Base-by-base conservation (phyloP, 2,113 vertebrate species). In the Hoplias malabaricus region DNA sequence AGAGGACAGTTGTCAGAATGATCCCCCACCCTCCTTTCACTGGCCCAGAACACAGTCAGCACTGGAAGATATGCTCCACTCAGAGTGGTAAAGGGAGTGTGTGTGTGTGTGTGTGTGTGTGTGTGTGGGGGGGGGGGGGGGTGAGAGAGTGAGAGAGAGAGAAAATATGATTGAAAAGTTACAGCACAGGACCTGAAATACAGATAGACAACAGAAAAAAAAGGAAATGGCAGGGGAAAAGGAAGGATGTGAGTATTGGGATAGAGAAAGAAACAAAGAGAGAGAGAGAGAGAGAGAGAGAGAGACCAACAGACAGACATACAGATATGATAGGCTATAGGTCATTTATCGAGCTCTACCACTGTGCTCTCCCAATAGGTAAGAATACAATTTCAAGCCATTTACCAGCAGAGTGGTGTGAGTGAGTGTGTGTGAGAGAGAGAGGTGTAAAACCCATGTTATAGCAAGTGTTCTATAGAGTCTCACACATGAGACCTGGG, bases 1-100 rank as follows among this genome's bases (percentile, higher is more conserved):
- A 34, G 46, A 33, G 62, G 54, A 68, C 31, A 69, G 34, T 43
- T 67, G 74, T 76, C 31, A 67, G 67, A 54, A 36, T 62, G 46
- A 56, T 76, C 61, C 16, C 36, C 2, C 23, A 11, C n/a, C 68
- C 25, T 79, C 25, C 21, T 59, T 23, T 46, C 31, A 8, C 53
- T n/a, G 23, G 23, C 27, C 38, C 38, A 29, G 42, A 75, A 46
- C 40, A 54, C 27, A 59, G 38, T 48, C 36, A 61, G 38, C 53
- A 33, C 29, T 46, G 57, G 62, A 43, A 56, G 33, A 43, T 16
- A 29, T 42, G 50, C 57, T 27, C 14, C 53, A 9, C 56, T 38
- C 4, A 56, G 69, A 40, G 19, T 48, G 7, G 72, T 2, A 48
- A 16, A 48, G 40, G 27, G 12, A 50, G 33, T 12, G 42, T 40